Evolutionary conservation across 2,888 invertebrate genomes (phyloP).

Genomic region (Anagyrus pseudococci): DNA sequence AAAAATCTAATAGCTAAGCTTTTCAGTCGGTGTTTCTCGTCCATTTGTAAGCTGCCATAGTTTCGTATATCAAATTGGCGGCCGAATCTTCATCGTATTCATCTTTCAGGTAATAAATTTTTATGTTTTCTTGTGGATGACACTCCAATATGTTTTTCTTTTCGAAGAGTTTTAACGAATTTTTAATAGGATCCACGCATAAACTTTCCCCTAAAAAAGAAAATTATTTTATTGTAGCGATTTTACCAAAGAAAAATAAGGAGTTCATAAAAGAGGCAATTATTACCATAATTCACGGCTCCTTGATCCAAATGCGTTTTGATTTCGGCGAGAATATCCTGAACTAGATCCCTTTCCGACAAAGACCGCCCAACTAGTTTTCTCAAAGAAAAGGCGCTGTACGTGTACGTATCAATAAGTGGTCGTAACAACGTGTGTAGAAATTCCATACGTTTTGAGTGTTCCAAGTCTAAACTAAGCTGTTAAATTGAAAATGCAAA

Average conservation of each 20-base stretch:
- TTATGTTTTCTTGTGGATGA: slow-evolving; percentile 52
- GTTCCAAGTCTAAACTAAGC: slow-evolving; percentile 52
- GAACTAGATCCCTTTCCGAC: slow-evolving; percentile 73
- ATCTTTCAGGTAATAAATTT: slow-evolving; percentile 54
- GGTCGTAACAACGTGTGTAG: slow-evolving; percentile 71
- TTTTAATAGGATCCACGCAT: slow-evolving; percentile 84
- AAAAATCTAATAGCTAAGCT: background rate
- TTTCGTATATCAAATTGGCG: slow-evolving; percentile 51
- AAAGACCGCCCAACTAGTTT: slow-evolving; percentile 66
- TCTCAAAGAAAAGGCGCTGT: slow-evolving; percentile 69
- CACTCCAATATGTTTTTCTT: slow-evolving; percentile 81
- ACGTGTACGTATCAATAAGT: slow-evolving; percentile 76
- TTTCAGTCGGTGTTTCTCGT: slow-evolving; percentile 50
- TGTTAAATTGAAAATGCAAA: slow-evolving; percentile 41
- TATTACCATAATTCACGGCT: slow-evolving; percentile 70
- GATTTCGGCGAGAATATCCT: slow-evolving; percentile 71
- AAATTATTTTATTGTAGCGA: background rate
- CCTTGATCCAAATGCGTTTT: slow-evolving; percentile 69
- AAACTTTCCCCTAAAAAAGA: slow-evolving; percentile 79
- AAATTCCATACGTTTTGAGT: slow-evolving; percentile 64
- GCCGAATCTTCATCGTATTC: slow-evolving; percentile 52
- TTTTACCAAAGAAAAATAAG: too few relatives aligned
- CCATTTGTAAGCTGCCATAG: slow-evolving; percentile 54
- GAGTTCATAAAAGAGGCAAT: too few relatives aligned
- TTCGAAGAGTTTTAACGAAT: slow-evolving; percentile 81